phyloP scores from a whole-genome alignment of 2,113 vertebrate genomes.

The Pygoscelis antarcticus region DNA sequence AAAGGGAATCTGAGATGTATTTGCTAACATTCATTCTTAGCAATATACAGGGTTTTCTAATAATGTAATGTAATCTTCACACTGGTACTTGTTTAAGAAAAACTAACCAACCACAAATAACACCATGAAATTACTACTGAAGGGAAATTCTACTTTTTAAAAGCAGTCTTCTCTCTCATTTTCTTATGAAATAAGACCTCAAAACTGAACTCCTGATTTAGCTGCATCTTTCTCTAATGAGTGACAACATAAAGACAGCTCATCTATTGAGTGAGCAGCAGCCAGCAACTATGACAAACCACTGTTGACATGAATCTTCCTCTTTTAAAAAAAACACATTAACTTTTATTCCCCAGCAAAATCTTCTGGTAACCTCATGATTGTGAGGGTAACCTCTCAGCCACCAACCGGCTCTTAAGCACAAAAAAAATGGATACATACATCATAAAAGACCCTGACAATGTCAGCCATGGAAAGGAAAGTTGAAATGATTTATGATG shows the following conservation, averaged over 20 bases:
- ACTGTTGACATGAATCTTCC: background rate
- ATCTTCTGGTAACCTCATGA: background rate
- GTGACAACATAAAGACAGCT: background rate
- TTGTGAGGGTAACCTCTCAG: background rate
- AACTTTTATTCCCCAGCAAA: background rate
- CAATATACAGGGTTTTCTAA: background rate
- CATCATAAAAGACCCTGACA: background rate
- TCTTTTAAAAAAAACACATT: background rate
- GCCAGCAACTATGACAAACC: background rate
- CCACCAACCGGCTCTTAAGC: background rate
- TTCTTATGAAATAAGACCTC: background rate
- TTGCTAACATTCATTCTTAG: background rate
- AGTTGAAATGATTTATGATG: background rate
- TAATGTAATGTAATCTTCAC: background rate
- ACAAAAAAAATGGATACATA: background rate
- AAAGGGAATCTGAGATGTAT: background rate
- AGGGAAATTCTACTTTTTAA: background rate
- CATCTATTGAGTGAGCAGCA: background rate
- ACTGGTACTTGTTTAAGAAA: background rate
- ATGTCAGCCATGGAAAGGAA: background rate
- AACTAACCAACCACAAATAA: constrained; percentile 3
- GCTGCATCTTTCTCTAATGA: background rate
- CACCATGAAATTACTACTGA: background rate
- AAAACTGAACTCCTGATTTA: background rate
- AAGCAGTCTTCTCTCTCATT: background rate